Evolutionary conservation across 2,113 vertebrate species (phyloP).

Genomic region (Axis porcinus): DNA sequence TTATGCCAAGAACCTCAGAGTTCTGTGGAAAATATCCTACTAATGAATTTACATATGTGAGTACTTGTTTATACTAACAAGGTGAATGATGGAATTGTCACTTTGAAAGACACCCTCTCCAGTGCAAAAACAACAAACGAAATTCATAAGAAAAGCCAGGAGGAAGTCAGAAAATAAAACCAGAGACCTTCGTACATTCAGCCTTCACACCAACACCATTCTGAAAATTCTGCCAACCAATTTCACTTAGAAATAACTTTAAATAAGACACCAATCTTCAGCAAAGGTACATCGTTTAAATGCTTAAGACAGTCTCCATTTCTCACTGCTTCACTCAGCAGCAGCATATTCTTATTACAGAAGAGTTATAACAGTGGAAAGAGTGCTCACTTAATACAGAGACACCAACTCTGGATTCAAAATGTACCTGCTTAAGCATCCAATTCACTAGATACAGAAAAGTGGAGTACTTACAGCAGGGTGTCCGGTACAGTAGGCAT

Average conservation of each 20-base stretch:
- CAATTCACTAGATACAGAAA: conserved; percentile 26
- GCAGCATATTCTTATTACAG: background rate
- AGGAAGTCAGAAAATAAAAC: conserved; percentile 36
- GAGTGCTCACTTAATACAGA: background rate
- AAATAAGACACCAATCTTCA: background rate
- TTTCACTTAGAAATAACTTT: background rate
- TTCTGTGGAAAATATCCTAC: conserved; percentile 28
- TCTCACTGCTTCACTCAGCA: background rate
- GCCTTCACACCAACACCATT: background rate
- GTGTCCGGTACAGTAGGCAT: conserved; percentile 86
- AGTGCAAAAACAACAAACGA: conserved; percentile 35
- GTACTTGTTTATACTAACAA: conserved; percentile 37
- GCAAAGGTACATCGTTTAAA: background rate
- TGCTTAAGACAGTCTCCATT: background rate
- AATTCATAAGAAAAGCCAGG: background rate
- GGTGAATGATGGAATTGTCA: background rate
- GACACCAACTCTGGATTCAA: background rate
- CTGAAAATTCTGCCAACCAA: background rate
- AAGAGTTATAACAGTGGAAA: background rate
- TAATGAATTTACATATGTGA: background rate
- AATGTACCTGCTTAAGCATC: background rate
- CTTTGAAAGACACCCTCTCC: conserved; percentile 33
- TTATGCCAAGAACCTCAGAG: conserved; percentile 7
- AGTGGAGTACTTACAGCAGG: conserved; percentile 85
- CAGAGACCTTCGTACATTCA: background rate